Conservation (phyloP, 2,113 vertebrate genomes). For the Anhinga rufa region DNA sequence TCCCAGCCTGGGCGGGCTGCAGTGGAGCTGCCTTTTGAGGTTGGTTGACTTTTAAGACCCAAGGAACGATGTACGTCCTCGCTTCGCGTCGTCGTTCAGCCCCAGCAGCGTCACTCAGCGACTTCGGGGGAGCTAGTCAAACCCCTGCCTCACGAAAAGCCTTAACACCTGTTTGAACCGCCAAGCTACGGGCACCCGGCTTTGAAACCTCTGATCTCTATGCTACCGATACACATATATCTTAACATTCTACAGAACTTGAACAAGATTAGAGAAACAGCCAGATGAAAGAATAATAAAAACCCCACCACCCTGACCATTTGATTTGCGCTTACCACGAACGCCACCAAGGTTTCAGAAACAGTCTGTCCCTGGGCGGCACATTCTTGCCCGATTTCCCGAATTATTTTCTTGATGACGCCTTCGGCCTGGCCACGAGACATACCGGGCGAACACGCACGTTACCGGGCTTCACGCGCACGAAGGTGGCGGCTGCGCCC, state of each 20-base stretch:
- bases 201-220: neutral
- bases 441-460: constrained; percentile 63
- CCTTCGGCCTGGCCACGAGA: constrained; percentile 61
- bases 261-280: neutral
- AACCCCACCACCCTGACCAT: neutral
- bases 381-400: constrained; percentile 76
- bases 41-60: neutral
- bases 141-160: too few species aligned
- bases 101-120: accelerated
- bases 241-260: neutral
- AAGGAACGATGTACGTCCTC: neutral
- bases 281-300: neutral
- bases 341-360: constrained; percentile 81
- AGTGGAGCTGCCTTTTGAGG: neutral
- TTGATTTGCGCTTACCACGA: constrained; percentile 76
- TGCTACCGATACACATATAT: too few species aligned
- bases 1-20: neutral
- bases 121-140: neutral
- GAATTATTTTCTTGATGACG: constrained; percentile 79
- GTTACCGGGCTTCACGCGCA: neutral
- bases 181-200: neutral
- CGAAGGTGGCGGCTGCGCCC: too few species aligned
- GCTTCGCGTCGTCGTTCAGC: accelerated
- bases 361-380: constrained; percentile 65
- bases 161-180: neutral